Conservation (phyloP, 2,888 invertebrate species). For the Eudemis profundana region DNA sequence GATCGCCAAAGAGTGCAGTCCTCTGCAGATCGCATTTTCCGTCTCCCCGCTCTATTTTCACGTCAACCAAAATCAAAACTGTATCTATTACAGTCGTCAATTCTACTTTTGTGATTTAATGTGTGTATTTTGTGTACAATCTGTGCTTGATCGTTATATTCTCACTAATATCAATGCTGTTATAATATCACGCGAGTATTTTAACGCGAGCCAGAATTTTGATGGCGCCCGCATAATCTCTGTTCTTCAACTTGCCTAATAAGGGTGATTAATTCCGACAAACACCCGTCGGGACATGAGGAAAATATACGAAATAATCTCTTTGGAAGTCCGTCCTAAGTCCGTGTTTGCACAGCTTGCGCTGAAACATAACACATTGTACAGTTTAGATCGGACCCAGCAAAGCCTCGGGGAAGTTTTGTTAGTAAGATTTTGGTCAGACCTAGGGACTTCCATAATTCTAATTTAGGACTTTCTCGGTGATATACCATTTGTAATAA, state of each 20-base stretch:
- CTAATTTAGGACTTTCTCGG: background rate
- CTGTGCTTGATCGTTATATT: too few relatives aligned
- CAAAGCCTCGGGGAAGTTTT: slow-evolving; percentile 19
- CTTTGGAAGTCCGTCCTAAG: slow-evolving; percentile 40
- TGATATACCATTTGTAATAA: background rate
- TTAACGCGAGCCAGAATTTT: background rate
- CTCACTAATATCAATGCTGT: too few relatives aligned
- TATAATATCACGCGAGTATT: too few relatives aligned
- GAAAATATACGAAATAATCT: slow-evolving; percentile 37
- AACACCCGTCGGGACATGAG: slow-evolving; percentile 16
- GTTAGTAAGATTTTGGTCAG: slow-evolving; percentile 24
- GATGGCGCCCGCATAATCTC: slow-evolving; percentile 17
- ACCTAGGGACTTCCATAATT: background rate
- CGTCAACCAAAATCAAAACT: too few relatives aligned
- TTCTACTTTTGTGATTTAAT: too few relatives aligned
- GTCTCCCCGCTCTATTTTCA: too few relatives aligned
- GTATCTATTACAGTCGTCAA: too few relatives aligned
- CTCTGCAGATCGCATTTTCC: too few relatives aligned
- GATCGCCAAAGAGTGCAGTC: too few relatives aligned
- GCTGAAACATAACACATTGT: slow-evolving; percentile 30
- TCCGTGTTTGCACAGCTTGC: slow-evolving; percentile 31
- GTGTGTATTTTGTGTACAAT: too few relatives aligned
- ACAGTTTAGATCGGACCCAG: slow-evolving; percentile 15
- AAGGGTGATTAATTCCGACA: slow-evolving; percentile 34
- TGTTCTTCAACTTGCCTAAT: slow-evolving; percentile 32